These are phyloP conservation scores for Polyodon spathula DNA, from an alignment of 2,113 vertebrate genomes.

Conservation along the genomic window DNA sequence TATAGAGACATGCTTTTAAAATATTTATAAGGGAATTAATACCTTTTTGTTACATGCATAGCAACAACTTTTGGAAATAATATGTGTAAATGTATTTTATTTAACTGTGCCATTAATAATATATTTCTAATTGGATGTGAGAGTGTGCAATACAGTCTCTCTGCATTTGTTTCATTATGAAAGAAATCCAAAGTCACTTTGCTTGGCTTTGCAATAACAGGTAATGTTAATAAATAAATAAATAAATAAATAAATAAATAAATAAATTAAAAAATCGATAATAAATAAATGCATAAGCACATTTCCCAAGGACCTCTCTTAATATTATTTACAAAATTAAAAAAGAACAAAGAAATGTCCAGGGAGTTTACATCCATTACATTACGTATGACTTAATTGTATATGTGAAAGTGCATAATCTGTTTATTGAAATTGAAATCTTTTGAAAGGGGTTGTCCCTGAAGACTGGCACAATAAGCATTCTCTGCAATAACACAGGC, in stretches of 20 bases:
- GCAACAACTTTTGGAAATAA: conserved; percentile 28
- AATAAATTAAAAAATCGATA: conserved; percentile 71
- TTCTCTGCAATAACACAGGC: conserved; percentile 57
- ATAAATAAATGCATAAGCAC: conserved; percentile 88
- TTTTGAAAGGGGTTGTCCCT: conserved; percentile 70
- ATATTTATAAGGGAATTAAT: conserved; percentile 32
- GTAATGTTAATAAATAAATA: conserved; percentile 75
- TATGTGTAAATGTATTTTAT: conserved; percentile 20
- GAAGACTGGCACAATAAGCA: conserved; percentile 66
- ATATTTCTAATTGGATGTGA: conserved; percentile 31
- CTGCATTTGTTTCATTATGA: conserved; percentile 27
- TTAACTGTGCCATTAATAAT: conserved; percentile 39
- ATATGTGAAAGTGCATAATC: conserved; percentile 45
- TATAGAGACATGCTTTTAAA: conserved; percentile 29
- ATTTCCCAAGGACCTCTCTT: conserved; percentile 66
- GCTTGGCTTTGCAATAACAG: conserved; percentile 75
- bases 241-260: conserved; percentile 96
- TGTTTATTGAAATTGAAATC: conserved; percentile 85
- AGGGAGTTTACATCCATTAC: conserved; percentile 78
- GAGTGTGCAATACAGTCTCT: conserved; percentile 38
- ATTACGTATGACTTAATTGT: conserved; percentile 67
- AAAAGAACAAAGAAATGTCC: conserved; percentile 64
- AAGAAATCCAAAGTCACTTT: conserved; percentile 40
- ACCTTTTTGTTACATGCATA: conserved; percentile 14
- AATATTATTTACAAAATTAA: conserved; percentile 93